A percentile compares a stretch with the other conserved stretches of the same genome.
Conservation (phyloP, 2,888 invertebrate genomes). For the Caenorhabditis parvicauda region DNA sequence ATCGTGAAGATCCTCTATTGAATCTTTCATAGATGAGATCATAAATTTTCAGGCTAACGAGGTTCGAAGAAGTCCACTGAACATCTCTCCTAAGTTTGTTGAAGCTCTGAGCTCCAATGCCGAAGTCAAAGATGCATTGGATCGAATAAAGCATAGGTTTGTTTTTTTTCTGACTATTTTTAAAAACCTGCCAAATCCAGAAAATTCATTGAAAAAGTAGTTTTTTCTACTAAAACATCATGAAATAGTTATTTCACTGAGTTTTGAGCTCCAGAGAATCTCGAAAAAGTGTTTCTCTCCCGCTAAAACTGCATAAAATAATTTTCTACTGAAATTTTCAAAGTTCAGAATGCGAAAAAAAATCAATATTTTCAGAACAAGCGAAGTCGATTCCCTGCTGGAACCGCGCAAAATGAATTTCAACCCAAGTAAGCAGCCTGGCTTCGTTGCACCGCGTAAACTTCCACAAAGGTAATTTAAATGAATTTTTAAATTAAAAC, state of each 20-base stretch:
- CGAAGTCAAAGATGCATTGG: conserved; percentile 25
- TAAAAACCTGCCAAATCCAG: no score
- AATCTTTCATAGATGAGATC: neutral
- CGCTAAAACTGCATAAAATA: no score
- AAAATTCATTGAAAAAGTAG: no score
- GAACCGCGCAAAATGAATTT: conserved; percentile 34
- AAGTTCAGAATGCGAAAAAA: no score
- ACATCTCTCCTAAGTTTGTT: conserved; percentile 26
- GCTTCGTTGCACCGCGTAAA: conserved; percentile 42
- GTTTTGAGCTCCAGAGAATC: no score
- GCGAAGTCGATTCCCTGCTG: conserved; percentile 44
- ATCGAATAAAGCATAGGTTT: conserved; percentile 25
- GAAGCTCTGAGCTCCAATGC: conserved; percentile 24
- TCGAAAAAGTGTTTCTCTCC: no score
- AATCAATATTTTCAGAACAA: no score
- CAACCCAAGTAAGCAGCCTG: conserved; percentile 47
- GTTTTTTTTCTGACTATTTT: no score
- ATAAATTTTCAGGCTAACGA: conserved; percentile 12
- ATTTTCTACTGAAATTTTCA: no score
- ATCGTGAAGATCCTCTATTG: neutral
- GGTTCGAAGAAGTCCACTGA: conserved; percentile 27
- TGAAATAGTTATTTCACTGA: no score
- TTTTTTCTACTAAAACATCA: no score
- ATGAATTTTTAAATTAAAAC: no score
- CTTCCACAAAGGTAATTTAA: conserved; percentile 32